Evolutionary conservation across 2,888 invertebrate genomes (phyloP).

Genomic region (Mesoligia furuncula): DNA sequence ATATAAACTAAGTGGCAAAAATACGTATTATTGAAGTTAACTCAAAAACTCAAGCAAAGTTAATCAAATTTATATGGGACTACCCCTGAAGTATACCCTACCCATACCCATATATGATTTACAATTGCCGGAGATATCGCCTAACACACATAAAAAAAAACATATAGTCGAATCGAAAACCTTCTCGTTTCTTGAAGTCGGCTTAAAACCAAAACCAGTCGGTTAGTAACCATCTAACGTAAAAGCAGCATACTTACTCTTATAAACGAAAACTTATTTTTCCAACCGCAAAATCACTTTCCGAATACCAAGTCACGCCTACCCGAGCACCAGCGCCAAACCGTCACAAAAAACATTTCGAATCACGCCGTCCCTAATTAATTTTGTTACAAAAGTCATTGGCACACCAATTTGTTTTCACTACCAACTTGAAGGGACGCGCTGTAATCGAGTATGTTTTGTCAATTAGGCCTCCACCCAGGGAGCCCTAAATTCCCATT

Average conservation of each 20-base stretch:
- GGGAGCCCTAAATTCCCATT: slow-evolving; percentile 86
- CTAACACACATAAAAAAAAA: too few species aligned
- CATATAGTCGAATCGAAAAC: too few species aligned
- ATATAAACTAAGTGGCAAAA: too few species aligned
- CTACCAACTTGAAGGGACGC: slow-evolving; percentile 66
- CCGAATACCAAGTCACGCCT: slow-evolving; percentile 26
- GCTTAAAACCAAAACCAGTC: too few species aligned
- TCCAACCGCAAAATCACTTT: slow-evolving; percentile 34
- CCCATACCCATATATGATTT: too few species aligned
- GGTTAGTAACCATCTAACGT: not conserved
- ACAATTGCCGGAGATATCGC: too few species aligned
- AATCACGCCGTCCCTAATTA: slow-evolving; percentile 66
- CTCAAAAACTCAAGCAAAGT: too few species aligned
- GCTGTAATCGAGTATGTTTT: slow-evolving; percentile 82
- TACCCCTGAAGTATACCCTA: too few species aligned
- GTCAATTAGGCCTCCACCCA: slow-evolving; percentile 83
- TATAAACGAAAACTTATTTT: slow-evolving; percentile 39
- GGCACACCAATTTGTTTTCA: slow-evolving; percentile 72
- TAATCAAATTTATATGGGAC: too few species aligned
- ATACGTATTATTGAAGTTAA: too few species aligned
- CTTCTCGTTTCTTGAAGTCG: too few species aligned
- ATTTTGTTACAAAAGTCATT: slow-evolving; percentile 72
- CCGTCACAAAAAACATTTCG: slow-evolving; percentile 54
- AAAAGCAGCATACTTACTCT: not conserved
- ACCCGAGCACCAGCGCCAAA: slow-evolving; percentile 9